Percentiles rank a stretch among this genome's conserved stretches.
These are phyloP conservation scores for Nomada lathburiana DNA, from an alignment of 2,888 invertebrate species.

Conservation along the genomic window DNA sequence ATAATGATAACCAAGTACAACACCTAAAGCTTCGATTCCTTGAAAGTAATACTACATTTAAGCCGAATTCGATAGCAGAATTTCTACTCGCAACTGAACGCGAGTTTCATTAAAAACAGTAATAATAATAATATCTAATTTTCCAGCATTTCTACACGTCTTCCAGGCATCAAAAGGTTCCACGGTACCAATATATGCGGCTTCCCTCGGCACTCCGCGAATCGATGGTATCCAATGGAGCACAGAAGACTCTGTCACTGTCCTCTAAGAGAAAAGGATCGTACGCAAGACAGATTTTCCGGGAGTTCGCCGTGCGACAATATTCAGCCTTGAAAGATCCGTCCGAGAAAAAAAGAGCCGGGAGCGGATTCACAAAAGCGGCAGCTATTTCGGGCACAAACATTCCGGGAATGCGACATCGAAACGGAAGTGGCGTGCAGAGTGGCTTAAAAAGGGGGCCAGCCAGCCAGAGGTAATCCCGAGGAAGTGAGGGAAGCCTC, in stretches of 20 bases:
- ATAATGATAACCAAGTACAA: no score
- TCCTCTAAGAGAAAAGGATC: not conserved
- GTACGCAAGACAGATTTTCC: conserved; percentile 37
- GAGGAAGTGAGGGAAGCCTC: conserved; percentile 46
- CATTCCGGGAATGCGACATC: conserved; percentile 51
- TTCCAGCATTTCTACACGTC: no score
- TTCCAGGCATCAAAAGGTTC: no score
- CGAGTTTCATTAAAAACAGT: no score
- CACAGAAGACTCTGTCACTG: not conserved
- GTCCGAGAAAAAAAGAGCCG: not conserved
- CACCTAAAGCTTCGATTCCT: no score
- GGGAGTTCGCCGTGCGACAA: conserved; percentile 24
- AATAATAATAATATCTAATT: no score
- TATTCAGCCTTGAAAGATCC: conserved; percentile 46
- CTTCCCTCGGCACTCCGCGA: not conserved
- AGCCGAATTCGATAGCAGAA: no score
- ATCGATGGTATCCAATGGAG: not conserved
- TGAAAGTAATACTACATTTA: no score
- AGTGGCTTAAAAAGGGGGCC: conserved; percentile 56
- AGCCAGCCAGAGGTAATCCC: conserved; percentile 59
- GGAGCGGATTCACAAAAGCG: conserved; percentile 56
- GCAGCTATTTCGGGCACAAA: conserved; percentile 53
- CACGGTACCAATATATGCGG: no score
- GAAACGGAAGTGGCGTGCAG: conserved; percentile 60
- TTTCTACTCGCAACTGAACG: no score